Conservation (phyloP, 2,888 invertebrate genomes). For the Tenodera sinensis region DNA sequence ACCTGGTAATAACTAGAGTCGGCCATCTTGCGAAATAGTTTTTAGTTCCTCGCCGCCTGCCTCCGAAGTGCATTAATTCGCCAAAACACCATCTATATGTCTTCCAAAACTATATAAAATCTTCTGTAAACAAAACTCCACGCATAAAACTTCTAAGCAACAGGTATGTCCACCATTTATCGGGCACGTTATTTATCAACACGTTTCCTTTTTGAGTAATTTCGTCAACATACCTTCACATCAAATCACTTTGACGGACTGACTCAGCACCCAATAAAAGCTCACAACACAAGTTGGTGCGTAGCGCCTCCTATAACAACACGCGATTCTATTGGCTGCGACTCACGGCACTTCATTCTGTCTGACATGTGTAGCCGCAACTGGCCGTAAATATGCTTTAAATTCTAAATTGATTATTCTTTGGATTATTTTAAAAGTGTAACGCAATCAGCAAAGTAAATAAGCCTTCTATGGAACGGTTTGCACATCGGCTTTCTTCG, state of each 20-base stretch:
- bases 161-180: not conserved
- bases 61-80: constrained; percentile 18
- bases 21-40: constrained; percentile 53
- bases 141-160: not conserved
- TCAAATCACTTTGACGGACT: constrained; percentile 30
- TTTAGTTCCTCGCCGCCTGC: constrained; percentile 18
- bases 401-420: not conserved
- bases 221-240: constrained; percentile 27
- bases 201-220: constrained; percentile 5
- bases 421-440: not conserved
- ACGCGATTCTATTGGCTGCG: not conserved
- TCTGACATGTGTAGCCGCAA: constrained; percentile 1
- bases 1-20: constrained; percentile 64
- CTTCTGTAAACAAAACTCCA: not conserved
- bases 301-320: not conserved
- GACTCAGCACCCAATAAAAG: constrained; percentile 26
- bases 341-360: not conserved
- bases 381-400: not conserved
- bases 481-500: not conserved
- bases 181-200: not conserved
- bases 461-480: not conserved
- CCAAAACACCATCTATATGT: constrained; percentile 23
- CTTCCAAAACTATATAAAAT: not conserved
- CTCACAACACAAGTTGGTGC: not conserved
- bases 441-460: not conserved